Percentiles rank a stretch among this genome's conserved stretches.
These are phyloP conservation scores for Drosophila bocki DNA, from an alignment of 1,140 invertebrate species.

Conservation along the genomic window DNA sequence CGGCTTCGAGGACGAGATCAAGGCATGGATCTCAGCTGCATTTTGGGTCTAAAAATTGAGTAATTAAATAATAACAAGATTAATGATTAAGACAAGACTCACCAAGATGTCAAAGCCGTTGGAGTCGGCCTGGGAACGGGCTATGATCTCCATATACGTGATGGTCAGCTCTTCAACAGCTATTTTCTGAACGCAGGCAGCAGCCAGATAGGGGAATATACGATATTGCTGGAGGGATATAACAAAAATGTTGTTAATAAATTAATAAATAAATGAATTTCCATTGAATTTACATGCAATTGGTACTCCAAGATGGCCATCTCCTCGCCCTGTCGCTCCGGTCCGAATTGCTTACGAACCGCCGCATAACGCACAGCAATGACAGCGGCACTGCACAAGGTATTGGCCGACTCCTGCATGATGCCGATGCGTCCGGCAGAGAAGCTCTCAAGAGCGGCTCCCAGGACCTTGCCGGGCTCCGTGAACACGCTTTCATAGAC, in stretches of 20 bases:
- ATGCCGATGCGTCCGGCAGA: conserved; percentile 93
- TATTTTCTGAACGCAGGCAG: conserved; percentile 91
- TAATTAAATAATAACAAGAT: neutral
- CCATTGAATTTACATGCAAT: conserved; percentile 87
- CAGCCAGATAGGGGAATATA: conserved; percentile 95
- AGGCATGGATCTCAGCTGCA: conserved; percentile 95
- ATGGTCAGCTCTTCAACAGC: conserved; percentile 88
- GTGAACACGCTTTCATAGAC: conserved; percentile 92
- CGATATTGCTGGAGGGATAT: conserved; percentile 92
- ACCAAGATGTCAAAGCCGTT: conserved; percentile 87
- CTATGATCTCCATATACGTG: conserved; percentile 87
- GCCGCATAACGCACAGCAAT: conserved; percentile 97
- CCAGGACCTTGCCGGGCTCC: conserved; percentile 91
- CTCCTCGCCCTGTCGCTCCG: conserved; percentile 88
- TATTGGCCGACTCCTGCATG: conserved; percentile 89
- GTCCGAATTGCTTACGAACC: conserved; percentile 95
- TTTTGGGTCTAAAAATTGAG: conserved; percentile 86
- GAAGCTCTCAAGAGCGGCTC: conserved; percentile 93
- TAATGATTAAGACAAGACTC: conserved; percentile 34
- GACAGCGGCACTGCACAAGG: conserved; percentile 90
- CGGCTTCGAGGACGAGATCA: conserved; percentile 95
- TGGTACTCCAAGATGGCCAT: conserved; percentile 96
- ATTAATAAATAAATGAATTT: neutral
- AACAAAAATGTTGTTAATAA: neutral
- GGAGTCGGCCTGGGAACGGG: conserved; percentile 86